Evolutionary conservation across 2,888 invertebrate genomes (phyloP).

Genomic region (Zeuzera pyrina): DNA sequence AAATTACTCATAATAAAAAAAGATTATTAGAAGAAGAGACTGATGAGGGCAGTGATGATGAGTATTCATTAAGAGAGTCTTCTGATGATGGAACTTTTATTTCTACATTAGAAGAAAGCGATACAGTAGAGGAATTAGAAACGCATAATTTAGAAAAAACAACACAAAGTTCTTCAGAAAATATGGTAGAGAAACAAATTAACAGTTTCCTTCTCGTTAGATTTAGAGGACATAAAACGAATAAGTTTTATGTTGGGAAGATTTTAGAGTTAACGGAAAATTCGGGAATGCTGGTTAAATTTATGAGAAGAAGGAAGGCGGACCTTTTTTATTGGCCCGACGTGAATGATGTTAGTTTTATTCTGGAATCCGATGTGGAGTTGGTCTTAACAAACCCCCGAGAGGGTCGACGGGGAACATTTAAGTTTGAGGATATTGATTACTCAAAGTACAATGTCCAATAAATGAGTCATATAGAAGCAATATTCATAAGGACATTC

Average conservation of each 20-base stretch:
- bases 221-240: conserved; percentile 11
- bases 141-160: conserved; percentile 7
- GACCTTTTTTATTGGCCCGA: conserved; percentile 11
- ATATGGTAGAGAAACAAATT: conserved; percentile 6
- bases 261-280: conserved; percentile 11
- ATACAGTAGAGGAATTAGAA: conserved; percentile 9
- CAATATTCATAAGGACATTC: not conserved
- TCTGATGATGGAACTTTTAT: conserved; percentile 10
- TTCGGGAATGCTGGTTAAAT: conserved; percentile 5
- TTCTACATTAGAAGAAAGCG: conserved; percentile 9
- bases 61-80: conserved; percentile 12
- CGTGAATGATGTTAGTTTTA: conserved; percentile 11
- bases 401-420: conserved; percentile 10
- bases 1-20: conserved; percentile 7
- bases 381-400: conserved; percentile 7
- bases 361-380: conserved; percentile 9
- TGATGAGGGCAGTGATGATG: conserved; percentile 7
- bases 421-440: conserved; percentile 8
- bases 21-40: conserved; percentile 10
- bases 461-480: conserved; percentile 2
- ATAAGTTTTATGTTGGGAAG: conserved; percentile 11
- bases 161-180: conserved; percentile 2
- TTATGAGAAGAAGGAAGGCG: conserved; percentile 10
- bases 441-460: conserved; percentile 11
- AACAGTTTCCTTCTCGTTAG: conserved; percentile 9